Percentiles rank a stretch among this genome's conserved stretches.
phyloP scores from a whole-genome alignment of 1,140 invertebrate genomes.

The Caenorhabditis latens region DNA sequence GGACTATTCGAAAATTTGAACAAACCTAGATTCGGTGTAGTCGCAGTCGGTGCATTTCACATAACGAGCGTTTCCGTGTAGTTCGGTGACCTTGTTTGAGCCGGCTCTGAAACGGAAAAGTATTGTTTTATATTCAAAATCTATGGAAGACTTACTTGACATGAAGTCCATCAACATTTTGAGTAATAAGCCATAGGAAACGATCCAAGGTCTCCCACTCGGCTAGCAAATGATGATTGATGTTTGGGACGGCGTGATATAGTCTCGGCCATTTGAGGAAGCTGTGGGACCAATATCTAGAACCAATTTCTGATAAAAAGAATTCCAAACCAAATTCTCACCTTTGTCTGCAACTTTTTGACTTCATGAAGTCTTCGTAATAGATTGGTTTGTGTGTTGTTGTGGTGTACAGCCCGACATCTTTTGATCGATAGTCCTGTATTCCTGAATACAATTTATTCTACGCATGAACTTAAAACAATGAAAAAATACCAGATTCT shows the following conservation, averaged over 20 bases:
- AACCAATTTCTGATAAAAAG: neutral
- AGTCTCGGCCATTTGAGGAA: slow-evolving; percentile 89
- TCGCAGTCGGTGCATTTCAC: slow-evolving; percentile 89
- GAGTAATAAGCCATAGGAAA: slow-evolving; percentile 84
- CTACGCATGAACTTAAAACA: neutral
- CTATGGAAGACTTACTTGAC: slow-evolving; percentile 78
- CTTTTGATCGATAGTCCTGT: slow-evolving; percentile 89
- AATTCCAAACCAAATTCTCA: neutral
- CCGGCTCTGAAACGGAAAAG: slow-evolving; percentile 83
- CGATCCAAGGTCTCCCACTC: slow-evolving; percentile 80
- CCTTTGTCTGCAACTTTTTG: slow-evolving; percentile 82
- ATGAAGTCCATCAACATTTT: slow-evolving; percentile 95
- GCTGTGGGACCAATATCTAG: slow-evolving; percentile 94
- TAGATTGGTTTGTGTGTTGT: slow-evolving; percentile 87
- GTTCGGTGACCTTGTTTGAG: slow-evolving; percentile 86
- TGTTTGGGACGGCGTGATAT: slow-evolving; percentile 80
- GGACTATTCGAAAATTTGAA: too few species aligned
- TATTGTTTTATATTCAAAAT: neutral
- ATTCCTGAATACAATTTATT: slow-evolving; percentile 65
- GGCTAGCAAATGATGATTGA: slow-evolving; percentile 79
- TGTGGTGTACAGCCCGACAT: slow-evolving; percentile 90
- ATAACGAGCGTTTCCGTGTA: slow-evolving; percentile 87
- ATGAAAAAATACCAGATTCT: slow-evolving; percentile 83
- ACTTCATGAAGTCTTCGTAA: slow-evolving; percentile 87
- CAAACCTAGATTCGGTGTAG: slow-evolving; percentile 82